Evolutionary conservation across 2,797 vertebrate species (phyloP), one percentile per base, ranked within the genome.

Genomic region (Microctenopoma lineatum): DNA sequence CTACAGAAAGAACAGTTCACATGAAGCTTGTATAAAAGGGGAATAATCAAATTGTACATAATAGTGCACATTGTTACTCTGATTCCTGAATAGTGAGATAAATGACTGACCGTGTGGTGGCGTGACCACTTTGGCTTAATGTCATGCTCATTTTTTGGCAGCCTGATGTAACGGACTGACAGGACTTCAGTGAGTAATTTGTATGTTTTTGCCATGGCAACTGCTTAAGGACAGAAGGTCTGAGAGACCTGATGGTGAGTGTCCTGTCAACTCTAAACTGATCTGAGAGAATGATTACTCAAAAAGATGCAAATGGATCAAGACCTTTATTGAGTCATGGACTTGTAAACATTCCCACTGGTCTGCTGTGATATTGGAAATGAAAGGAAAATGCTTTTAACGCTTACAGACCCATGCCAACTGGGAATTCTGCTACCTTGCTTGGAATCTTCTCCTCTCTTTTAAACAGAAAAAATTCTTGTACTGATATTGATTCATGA

Each of bases 1-100:
- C 50, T 38, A 38, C 59, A 70, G 60, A 61, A 73, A 85, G 14
- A 45, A 55, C 65, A 5, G 39, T 36, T 54, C 76, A 70, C 84
- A 87, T 79, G 48, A 55, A 77, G 80, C 65, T 85, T 70, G 56
- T 39, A 86, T 88, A 75, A 84, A 77, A 67, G 21, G 27, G 39
- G 48, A 74, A 12, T 46, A 67, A 70, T 84, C 71, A 72, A 77
- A 79, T 54, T 36, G 21, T 64, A 57, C 53, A 71, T 59, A 68
- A 59, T 5, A 39, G 61, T 36, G 75, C 60, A 68, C 44, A 73
- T 34, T 4, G 29, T 63, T 55, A 44, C 45, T 76, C 59, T 73
- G 73, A 76, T 80, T 79, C 50, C 65, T 46, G 47, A 79, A n/a
- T 56, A 53, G 39, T 62, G 75, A 85, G 70, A 77, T 67, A 56